A percentile compares a stretch with the other conserved stretches of the same genome.
These are phyloP conservation scores for Sapayoa aenigma DNA, from an alignment of 2,113 vertebrate genomes.

Conservation along the genomic window DNA sequence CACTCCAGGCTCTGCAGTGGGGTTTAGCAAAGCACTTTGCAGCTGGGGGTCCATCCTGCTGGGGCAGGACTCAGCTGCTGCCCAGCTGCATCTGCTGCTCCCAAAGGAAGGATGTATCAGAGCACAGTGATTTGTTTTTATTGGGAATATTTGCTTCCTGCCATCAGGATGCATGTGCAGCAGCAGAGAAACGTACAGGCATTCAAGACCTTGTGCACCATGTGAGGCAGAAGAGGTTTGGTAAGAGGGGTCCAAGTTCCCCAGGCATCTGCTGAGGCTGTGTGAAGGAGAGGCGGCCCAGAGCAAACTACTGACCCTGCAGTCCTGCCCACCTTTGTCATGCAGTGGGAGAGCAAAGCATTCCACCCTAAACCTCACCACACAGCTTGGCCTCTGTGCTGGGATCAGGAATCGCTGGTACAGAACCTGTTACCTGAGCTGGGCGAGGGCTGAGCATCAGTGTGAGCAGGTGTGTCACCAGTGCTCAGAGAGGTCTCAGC, in stretches of 20 bases:
- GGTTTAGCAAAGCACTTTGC: background rate
- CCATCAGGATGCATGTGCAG: conserved; percentile 22
- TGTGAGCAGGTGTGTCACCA: background rate
- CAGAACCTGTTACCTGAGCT: background rate
- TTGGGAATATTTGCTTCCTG: conserved; percentile 62
- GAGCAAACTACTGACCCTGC: background rate
- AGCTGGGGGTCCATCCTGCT: background rate
- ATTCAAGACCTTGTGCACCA: background rate
- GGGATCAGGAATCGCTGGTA: background rate
- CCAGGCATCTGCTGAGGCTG: background rate
- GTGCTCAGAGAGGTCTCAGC: background rate
- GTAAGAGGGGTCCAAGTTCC: background rate
- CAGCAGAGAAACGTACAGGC: background rate
- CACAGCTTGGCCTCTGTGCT: background rate
- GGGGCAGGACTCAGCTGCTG: conserved; percentile 34
- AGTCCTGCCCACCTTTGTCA: background rate
- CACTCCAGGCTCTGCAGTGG: background rate
- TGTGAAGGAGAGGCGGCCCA: background rate
- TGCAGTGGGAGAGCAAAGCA: background rate
- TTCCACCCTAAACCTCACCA: background rate
- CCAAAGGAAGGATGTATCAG: conserved; percentile 29
- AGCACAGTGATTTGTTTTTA: conserved; percentile 58
- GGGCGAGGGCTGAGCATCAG: background rate
- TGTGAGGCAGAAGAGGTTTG: background rate
- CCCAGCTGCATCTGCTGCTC: conserved; percentile 52